Base-by-base conservation (phyloP, 1,140 invertebrate genomes). In the Drosophila seguyi region DNA sequence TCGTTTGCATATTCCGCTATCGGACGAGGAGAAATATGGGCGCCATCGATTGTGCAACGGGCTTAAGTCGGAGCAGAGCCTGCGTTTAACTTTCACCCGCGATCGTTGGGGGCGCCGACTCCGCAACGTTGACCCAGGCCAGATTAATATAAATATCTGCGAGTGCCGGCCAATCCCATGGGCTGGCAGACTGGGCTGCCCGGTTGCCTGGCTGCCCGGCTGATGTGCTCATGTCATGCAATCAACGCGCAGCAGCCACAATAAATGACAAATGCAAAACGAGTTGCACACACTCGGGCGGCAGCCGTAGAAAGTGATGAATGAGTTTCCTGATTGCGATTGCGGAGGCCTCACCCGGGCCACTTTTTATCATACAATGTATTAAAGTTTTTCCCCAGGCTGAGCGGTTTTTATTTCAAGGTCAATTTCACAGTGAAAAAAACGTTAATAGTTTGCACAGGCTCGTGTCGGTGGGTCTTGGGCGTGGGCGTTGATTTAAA, bases 101-200 rank as follows among this genome's bases (percentile, higher is more conserved):
- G 41, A 48, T 45, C 41, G 84, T 69, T 59, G 61, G 34, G 41
- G 57, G 57, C 61, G 55, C 55, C 57, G 20, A 36, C 29, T 47
- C 50, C 31, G 13, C 66, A 57, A 38, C 67, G 74, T 31, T 86
- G 82, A 86, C 85, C 84, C 81, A 67, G 68, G 39, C 67, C 84
- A 84, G 84, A 80, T 88, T 90, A 90, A 88, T 85, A 90, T 79
- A 85, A 88, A 88, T 90, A 88, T 90, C 81, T 88, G 81, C 76
- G 62, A 68, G 71, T 79, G 39, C 79, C 13, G 41, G 22, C 65
- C 57, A 57, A 63, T 18, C 47, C 68, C 60, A 60, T 48, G 22
- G 52, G 31, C 16, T 22, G 16, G 4, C 8, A 20, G 6, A 1
- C 6, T 16, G 6, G 25, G 66, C 13, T 55, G 31, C 36, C 45